Conservation (phyloP, 2,888 invertebrate genomes). For the Drosophila vallismaia region DNA sequence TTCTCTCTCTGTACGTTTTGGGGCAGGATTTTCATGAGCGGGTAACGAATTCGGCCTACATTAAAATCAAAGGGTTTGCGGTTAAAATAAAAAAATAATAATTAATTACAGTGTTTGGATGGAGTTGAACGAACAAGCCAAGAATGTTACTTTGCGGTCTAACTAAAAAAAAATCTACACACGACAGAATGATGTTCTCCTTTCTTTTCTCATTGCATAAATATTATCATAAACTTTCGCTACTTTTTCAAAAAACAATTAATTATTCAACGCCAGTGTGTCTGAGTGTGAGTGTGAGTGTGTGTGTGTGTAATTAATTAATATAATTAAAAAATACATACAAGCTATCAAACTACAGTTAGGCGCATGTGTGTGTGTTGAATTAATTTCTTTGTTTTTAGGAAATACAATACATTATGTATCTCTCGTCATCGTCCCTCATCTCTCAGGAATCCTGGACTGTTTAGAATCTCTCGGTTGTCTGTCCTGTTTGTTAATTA, state of each 20-base stretch:
- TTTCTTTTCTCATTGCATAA: slow-evolving; percentile 14
- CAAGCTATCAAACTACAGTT: slow-evolving; percentile 62
- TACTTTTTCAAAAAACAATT: slow-evolving; percentile 3
- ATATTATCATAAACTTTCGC: slow-evolving; percentile 36
- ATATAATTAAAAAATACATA: slow-evolving; percentile 73
- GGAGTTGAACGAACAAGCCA: slow-evolving; percentile 14
- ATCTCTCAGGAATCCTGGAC: slow-evolving; percentile 9
- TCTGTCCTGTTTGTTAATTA: slow-evolving; percentile 28
- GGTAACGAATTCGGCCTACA: slow-evolving; percentile 6
- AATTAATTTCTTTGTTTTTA: slow-evolving; percentile 6
- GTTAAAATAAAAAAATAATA: slow-evolving; percentile 16
- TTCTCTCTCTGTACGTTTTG: neutral
- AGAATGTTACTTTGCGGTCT: slow-evolving; percentile 1
- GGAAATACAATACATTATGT: slow-evolving; percentile 22
- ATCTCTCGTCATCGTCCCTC: slow-evolving; percentile 2
- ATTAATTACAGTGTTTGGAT: slow-evolving; percentile 25
- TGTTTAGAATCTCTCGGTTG: slow-evolving; percentile 32
- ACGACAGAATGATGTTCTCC: slow-evolving; percentile 10
- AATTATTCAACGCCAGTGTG: slow-evolving; percentile 19
- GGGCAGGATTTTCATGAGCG: slow-evolving; percentile 2
- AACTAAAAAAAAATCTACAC: slow-evolving; percentile 26
- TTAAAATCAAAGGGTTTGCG: slow-evolving; percentile 16
- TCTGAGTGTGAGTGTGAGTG: slow-evolving; percentile 19
- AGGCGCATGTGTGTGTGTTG: slow-evolving; percentile 44
- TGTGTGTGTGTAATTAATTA: slow-evolving; percentile 63